A percentile compares a stretch with the other conserved stretches of the same genome.
phyloP scores from a whole-genome alignment of 2,113 vertebrate genomes.

The Xiphias gladius region DNA sequence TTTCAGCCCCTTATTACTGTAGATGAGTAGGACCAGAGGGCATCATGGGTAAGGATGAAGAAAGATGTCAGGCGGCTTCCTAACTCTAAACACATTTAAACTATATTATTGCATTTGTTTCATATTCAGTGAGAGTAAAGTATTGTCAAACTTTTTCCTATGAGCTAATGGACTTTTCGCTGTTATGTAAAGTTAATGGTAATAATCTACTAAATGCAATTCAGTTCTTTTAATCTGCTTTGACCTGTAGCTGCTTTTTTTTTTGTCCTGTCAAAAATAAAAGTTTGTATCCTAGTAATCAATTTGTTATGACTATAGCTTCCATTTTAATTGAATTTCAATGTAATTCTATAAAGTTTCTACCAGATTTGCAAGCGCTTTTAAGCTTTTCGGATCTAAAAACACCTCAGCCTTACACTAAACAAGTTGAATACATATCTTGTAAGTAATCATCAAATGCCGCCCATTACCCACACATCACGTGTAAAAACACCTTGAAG shows the following conservation, averaged over 20 bases:
- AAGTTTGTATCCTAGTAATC: constrained; percentile 8
- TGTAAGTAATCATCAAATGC: constrained; percentile 67
- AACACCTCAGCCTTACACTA: constrained; percentile 26
- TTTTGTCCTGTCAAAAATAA: constrained; percentile 12
- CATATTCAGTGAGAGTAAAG: constrained; percentile 18
- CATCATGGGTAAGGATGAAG: constrained; percentile 62
- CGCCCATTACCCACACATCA: constrained; percentile 69
- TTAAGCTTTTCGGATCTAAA: constrained; percentile 36
- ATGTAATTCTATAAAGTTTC: constrained; percentile 34
- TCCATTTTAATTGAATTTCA: constrained; percentile 32
- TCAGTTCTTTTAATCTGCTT: background rate
- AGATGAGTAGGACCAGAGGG: constrained; percentile 71
- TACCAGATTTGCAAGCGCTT: constrained; percentile 42
- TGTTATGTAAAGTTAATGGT: background rate
- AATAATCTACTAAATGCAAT: constrained; percentile 4
- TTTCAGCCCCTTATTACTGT: constrained; percentile 60
- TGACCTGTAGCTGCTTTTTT: background rate
- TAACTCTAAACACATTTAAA: constrained; percentile 57
- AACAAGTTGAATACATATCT: constrained; percentile 46
- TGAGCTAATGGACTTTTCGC: background rate
- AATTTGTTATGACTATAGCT: constrained; percentile 27
- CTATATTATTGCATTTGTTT: constrained; percentile 52
- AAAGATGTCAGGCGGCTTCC: constrained; percentile 41
- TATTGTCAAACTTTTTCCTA: constrained; percentile 19
- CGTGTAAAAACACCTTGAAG: constrained; percentile 80